Evolutionary conservation across 2,113 vertebrate genomes (phyloP).

Genomic region (Gallinago jamesoni): DNA sequence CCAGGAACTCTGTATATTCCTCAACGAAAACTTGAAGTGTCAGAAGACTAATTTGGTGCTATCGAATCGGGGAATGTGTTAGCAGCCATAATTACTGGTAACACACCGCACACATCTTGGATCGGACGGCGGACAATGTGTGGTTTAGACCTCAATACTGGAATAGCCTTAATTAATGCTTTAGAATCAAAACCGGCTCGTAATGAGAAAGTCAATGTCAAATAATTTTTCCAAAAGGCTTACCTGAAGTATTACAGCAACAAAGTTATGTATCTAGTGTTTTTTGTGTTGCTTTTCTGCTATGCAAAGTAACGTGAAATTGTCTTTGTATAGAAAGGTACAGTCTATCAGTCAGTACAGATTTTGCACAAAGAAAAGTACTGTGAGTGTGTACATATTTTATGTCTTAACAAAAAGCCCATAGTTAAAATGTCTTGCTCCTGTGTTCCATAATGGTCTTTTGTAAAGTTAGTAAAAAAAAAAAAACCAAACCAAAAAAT

Average conservation of each 20-base stretch:
- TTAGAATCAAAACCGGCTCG: not conserved
- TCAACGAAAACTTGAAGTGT: slow-evolving; percentile 89
- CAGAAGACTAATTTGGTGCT: slow-evolving; percentile 74
- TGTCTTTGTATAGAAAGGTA: slow-evolving; percentile 31
- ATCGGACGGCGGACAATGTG: not conserved
- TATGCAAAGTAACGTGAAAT: slow-evolving; percentile 59
- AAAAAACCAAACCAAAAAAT: not conserved
- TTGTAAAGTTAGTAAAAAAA: slow-evolving; percentile 61
- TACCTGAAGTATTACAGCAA: slow-evolving; percentile 7
- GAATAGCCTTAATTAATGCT: slow-evolving; percentile 44
- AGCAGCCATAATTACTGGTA: not conserved
- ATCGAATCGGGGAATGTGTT: not conserved
- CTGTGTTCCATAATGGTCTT: slow-evolving; percentile 44
- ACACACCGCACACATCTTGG: not conserved
- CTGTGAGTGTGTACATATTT: slow-evolving; percentile 68
- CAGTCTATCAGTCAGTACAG: slow-evolving; percentile 32
- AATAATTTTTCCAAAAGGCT: slow-evolving; percentile 19
- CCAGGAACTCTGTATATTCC: slow-evolving; percentile 78
- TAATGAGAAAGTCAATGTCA: slow-evolving; percentile 48
- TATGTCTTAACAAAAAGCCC: slow-evolving; percentile 53
- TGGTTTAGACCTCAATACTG: slow-evolving; percentile 35
- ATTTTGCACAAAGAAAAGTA: slow-evolving; percentile 70
- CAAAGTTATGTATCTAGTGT: not conserved
- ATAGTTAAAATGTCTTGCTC: slow-evolving; percentile 49
- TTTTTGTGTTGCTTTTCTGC: slow-evolving; percentile 53